A percentile compares a stretch with the other conserved stretches of the same genome.
Conservation (phyloP, 2,797 vertebrate genomes). For the Gambusia yucatana region DNA sequence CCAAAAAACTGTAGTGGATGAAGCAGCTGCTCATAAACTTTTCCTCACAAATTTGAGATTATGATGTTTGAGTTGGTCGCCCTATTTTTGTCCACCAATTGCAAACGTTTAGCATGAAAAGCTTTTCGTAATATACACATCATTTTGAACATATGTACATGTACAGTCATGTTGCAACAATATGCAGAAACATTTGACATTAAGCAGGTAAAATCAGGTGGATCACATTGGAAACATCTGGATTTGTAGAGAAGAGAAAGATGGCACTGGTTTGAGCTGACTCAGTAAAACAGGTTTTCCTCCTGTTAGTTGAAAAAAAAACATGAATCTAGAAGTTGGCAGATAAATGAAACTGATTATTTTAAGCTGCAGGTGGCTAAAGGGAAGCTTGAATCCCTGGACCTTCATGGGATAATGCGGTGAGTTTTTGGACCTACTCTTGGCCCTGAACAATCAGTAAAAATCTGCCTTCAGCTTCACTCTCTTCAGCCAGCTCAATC, state of each 20-base stretch:
- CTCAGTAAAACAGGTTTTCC: not conserved
- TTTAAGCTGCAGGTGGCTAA: not conserved
- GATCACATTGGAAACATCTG: not conserved
- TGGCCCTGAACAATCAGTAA: not conserved
- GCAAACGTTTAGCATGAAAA: not conserved
- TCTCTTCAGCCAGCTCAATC: slow-evolving; percentile 1
- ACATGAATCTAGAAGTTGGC: not conserved
- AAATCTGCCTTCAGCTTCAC: not conserved
- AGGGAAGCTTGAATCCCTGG: not conserved
- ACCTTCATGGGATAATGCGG: not conserved
- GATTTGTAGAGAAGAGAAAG: not conserved
- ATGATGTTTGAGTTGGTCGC: not conserved
- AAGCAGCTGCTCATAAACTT: slow-evolving; percentile 10
- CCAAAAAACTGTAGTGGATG: not conserved
- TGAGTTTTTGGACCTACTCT: slow-evolving; percentile 2
- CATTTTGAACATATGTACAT: not conserved
- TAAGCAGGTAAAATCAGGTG: not conserved
- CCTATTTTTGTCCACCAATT: not conserved
- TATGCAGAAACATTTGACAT: not conserved
- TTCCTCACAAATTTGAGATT: not conserved
- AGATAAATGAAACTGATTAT: not conserved
- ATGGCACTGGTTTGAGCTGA: not conserved
- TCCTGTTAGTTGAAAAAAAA: not conserved
- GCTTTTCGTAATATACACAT: not conserved
- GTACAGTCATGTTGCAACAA: not conserved